Conservation (phyloP, 2,888 invertebrate species). For the Pharmacophagus antenor region DNA sequence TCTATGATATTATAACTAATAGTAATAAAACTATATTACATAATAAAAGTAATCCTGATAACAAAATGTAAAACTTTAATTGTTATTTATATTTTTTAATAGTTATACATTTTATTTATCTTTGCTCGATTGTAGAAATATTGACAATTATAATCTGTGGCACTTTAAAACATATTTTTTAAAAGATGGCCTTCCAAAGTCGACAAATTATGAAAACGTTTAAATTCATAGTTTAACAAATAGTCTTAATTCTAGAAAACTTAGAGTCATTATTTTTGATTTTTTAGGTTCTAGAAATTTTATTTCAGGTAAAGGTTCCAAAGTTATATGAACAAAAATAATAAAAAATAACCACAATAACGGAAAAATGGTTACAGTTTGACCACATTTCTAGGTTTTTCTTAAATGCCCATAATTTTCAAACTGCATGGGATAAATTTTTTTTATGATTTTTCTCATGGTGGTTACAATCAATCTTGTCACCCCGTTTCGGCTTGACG, state of each 20-base stretch:
- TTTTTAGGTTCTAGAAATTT: background rate
- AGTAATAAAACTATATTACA: too few species aligned
- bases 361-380: conserved; percentile 4
- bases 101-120: too few species aligned
- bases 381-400: conserved; percentile 8
- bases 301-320: conserved; percentile 3
- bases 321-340: conserved; percentile 8
- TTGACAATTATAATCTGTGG: too few species aligned
- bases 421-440: background rate
- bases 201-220: too few species aligned
- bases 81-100: too few species aligned
- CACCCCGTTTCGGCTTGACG: background rate
- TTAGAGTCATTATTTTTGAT: conserved; percentile 3
- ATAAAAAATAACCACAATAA: conserved; percentile 6
- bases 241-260: conserved; percentile 6
- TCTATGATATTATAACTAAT: too few species aligned
- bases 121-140: too few species aligned
- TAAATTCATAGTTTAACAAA: conserved; percentile 6
- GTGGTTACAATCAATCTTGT: conserved; percentile 2
- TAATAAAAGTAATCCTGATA: too few species aligned
- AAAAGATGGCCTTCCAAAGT: too few species aligned
- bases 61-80: too few species aligned
- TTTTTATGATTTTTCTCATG: background rate
- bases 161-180: too few species aligned
- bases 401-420: conserved; percentile 1